phyloP scores from a whole-genome alignment of 2,888 invertebrate genomes.

The Carabus problematicus region DNA sequence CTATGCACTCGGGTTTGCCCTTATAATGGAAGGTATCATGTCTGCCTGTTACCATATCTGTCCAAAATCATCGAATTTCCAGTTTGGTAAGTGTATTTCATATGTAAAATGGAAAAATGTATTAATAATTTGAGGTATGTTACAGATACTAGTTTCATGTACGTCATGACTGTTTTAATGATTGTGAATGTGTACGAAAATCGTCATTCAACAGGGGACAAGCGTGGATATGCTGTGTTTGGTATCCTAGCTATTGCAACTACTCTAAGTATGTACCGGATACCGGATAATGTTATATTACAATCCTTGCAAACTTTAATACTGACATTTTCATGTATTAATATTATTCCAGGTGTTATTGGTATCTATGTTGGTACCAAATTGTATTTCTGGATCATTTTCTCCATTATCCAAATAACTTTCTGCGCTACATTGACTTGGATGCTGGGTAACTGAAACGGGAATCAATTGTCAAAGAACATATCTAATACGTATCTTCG shows the following conservation, averaged over 20 bases:
- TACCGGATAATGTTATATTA: neutral
- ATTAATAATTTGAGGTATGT: constrained; percentile 47
- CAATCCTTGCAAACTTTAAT: no score
- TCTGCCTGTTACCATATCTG: constrained; percentile 91
- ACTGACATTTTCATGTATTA: constrained; percentile 3
- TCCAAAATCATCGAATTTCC: constrained; percentile 88
- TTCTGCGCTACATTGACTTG: constrained; percentile 15
- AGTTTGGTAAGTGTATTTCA: constrained; percentile 72
- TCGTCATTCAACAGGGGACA: constrained; percentile 86
- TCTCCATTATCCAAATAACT: constrained; percentile 19
- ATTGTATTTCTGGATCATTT: constrained; percentile 46
- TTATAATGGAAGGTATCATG: constrained; percentile 85
- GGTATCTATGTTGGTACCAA: constrained; percentile 15
- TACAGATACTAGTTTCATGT: constrained; percentile 92
- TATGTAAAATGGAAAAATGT: neutral
- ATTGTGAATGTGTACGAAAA: constrained; percentile 89
- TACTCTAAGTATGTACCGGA: constrained; percentile 67
- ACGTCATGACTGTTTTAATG: constrained; percentile 83
- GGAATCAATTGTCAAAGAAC: no score
- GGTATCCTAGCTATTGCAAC: constrained; percentile 77
- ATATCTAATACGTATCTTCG: neutral
- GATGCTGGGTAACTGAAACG: constrained; percentile 13
- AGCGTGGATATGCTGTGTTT: constrained; percentile 80
- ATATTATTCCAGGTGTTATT: constrained; percentile 14
- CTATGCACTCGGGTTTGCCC: constrained; percentile 85